phyloP scores from a whole-genome alignment of 2,888 invertebrate genomes.

The Mechanitis mazaeus region DNA sequence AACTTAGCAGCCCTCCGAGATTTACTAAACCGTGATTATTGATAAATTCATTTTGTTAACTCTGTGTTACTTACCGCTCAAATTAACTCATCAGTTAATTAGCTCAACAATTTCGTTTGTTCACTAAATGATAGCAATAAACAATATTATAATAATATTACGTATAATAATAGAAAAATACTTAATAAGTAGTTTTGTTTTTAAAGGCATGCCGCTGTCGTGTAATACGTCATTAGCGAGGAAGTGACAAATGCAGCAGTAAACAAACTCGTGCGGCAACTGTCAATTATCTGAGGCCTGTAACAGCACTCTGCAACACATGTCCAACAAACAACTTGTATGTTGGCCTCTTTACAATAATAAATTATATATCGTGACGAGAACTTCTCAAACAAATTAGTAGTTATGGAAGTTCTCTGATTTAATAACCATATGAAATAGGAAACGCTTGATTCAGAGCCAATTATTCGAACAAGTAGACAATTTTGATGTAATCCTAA shows the following conservation, averaged over 20 bases:
- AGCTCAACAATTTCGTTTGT: background rate
- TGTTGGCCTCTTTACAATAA: slow-evolving; percentile 61
- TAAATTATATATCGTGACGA: slow-evolving; percentile 48
- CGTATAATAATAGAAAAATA: slow-evolving; percentile 6
- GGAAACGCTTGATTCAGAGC: too few species aligned
- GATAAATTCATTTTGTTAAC: slow-evolving; percentile 61
- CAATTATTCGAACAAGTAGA: too few species aligned
- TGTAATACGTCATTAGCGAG: slow-evolving; percentile 61
- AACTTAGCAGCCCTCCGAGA: slow-evolving; percentile 55
- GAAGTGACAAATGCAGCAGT: slow-evolving; percentile 68
- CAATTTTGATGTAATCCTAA: too few species aligned
- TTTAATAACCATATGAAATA: too few species aligned
- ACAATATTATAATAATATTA: background rate
- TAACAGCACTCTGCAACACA: slow-evolving; percentile 67
- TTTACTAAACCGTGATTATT: slow-evolving; percentile 71
- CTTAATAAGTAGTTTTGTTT: slow-evolving; percentile 38
- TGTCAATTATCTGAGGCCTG: slow-evolving; percentile 55
- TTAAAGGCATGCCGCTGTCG: slow-evolving; percentile 47
- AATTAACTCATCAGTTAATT: slow-evolving; percentile 8
- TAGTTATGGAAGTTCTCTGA: too few species aligned
- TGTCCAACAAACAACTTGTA: slow-evolving; percentile 58
- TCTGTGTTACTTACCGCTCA: slow-evolving; percentile 9
- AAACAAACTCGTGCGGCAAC: slow-evolving; percentile 57
- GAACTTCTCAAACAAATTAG: slow-evolving; percentile 9
- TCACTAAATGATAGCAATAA: background rate